These are phyloP conservation scores for Platichthys flesus DNA, from an alignment of 2,113 vertebrate species.

Conservation along the genomic window DNA sequence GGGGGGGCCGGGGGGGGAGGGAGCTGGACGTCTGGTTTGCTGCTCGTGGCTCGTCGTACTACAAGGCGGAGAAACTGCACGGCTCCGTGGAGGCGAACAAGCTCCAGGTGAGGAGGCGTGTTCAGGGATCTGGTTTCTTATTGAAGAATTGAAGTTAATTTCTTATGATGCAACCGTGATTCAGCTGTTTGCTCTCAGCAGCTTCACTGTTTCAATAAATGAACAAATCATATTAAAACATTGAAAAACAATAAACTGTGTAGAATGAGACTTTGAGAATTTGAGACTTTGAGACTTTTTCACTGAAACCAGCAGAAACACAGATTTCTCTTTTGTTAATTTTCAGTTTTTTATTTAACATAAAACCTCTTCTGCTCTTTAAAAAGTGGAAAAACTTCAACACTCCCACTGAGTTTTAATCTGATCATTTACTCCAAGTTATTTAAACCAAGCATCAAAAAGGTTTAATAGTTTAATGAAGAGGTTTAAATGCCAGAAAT, in stretches of 20 bases:
- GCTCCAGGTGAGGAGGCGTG: conserved; percentile 75
- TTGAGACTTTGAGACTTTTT: too few relatives aligned
- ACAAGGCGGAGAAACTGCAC: conserved; percentile 87
- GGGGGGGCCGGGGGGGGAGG: conserved; percentile 50
- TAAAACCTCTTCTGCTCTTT: neutral
- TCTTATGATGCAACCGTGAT: too few relatives aligned
- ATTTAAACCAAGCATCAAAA: neutral
- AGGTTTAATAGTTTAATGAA: neutral
- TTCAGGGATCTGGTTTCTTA: too few relatives aligned
- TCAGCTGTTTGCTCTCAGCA: too few relatives aligned
- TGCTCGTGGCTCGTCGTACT: conserved; percentile 83
- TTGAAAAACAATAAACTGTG: too few relatives aligned
- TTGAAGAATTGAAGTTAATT: too few relatives aligned
- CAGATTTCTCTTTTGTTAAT: neutral
- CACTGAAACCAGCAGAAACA: neutral
- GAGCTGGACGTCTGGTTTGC: conserved; percentile 86
- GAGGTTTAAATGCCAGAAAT: neutral
- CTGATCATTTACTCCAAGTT: neutral
- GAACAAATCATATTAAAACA: too few relatives aligned
- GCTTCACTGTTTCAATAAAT: too few relatives aligned
- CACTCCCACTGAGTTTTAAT: neutral
- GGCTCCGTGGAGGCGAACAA: conserved; percentile 85
- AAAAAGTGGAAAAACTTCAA: neutral
- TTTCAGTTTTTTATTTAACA: neutral
- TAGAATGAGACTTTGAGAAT: too few relatives aligned